Base-by-base conservation (phyloP, 1,140 invertebrate genomes). In the Pseudomyrmex concolor region DNA sequence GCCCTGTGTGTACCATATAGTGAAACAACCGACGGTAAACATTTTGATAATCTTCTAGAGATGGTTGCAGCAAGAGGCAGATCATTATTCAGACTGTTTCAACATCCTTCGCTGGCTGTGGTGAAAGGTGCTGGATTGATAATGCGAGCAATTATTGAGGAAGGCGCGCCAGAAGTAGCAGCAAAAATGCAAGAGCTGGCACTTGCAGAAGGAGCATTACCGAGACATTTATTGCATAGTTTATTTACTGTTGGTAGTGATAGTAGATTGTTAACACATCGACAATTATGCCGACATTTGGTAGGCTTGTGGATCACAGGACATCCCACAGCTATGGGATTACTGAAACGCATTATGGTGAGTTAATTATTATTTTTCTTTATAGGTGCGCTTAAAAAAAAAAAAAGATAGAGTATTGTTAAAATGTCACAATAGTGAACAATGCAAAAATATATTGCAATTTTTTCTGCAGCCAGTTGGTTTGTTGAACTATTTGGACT, bases 1-100 rank as follows among this genome's bases (percentile, higher is more conserved):
- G 97, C 98, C 7, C 95, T 99, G 10, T 99, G 99, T 95, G 98
- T 99, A 82, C 99, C 99, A 22, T 99, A 99, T 94, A 99, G 98
- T 93, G 99, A 99, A 95, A 99, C 99, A 48, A 99, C 99, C 0
- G 98, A 99, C 92, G 98, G 99, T 19, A 98, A 98, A 90, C 97
- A 99, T 92, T 99, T 99, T 95, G 99, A 99, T 93, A 97, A 96
- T 82, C 94, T 99, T 50, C 94, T 99, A 50, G 97, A 99, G 94
- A 96, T 99, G 96, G 98, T 99, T 1, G 98, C 99, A 1, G 96
- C 96, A 55, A 96, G 98, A 89, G 99, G 99, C 19, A 95, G 98
- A 84, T 96, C 97, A 64, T 94, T 99, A 1, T 99, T 99, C 93
- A 97, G 97, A 93, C 95, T 99, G 12, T 99, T 99, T 94, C 98